These are phyloP conservation scores for Pogonocherus hispidulus DNA, from an alignment of 2,888 invertebrate genomes.

Conservation along the genomic window DNA sequence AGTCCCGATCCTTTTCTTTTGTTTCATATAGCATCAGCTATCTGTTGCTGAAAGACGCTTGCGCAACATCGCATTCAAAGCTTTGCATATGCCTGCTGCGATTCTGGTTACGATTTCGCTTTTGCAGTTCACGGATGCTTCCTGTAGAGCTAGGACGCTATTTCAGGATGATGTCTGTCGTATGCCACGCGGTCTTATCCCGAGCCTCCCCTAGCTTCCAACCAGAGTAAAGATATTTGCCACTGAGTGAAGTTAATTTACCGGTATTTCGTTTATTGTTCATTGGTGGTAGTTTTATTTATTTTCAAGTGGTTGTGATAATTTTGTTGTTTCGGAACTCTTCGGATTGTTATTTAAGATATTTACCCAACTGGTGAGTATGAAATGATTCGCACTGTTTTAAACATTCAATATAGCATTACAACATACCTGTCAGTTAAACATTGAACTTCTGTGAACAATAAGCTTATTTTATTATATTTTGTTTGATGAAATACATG, in stretches of 20 bases:
- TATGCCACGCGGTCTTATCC: conserved; percentile 1
- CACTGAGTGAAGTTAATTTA: background rate
- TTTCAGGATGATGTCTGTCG: conserved; percentile 17
- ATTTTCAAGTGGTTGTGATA: conserved; percentile 6
- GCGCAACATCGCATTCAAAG: conserved; percentile 7
- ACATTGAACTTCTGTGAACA: too few species aligned
- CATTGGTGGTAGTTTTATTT: conserved; percentile 1
- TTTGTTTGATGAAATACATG: too few species aligned
- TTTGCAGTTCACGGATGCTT: conserved; percentile 19
- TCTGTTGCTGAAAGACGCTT: conserved; percentile 22
- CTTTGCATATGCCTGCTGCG: conserved; percentile 2
- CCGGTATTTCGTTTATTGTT: background rate
- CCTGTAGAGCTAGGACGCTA: background rate
- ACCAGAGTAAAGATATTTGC: background rate
- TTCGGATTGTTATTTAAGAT: conserved; percentile 7
- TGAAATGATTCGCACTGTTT: too few species aligned
- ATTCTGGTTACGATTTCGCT: background rate
- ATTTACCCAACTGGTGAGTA: conserved; percentile 15
- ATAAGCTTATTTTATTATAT: too few species aligned
- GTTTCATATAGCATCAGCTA: conserved; percentile 12
- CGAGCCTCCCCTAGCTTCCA: background rate
- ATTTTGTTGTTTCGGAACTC: conserved; percentile 7
- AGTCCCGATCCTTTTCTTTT: conserved; percentile 4
- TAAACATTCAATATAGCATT: too few species aligned
- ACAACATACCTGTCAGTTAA: too few species aligned